Evolutionary conservation across 1,140 invertebrate genomes (phyloP).

Genomic region (Muscidifurax raptorellus): DNA sequence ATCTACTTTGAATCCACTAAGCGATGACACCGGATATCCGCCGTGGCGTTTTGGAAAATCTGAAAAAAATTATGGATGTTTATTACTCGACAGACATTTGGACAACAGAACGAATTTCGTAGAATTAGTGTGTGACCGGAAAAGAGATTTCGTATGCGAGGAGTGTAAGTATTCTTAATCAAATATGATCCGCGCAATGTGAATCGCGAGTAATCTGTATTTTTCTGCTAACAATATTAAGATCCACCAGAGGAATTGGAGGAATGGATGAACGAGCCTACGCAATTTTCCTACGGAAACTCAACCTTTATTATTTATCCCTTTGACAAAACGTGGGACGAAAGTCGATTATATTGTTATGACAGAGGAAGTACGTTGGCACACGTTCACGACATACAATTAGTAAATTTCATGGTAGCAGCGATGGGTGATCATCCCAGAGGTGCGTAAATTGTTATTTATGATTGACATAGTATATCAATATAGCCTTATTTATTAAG

Average conservation of each 20-base stretch:
- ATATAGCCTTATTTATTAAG: not conserved
- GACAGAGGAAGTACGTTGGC: constrained; percentile 58
- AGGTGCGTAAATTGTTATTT: constrained; percentile 49
- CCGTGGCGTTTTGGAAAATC: constrained; percentile 59
- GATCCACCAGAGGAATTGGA: constrained; percentile 59
- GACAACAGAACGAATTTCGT: constrained; percentile 56
- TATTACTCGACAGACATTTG: constrained; percentile 60
- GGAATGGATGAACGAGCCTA: constrained; percentile 60
- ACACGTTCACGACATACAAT: constrained; percentile 53
- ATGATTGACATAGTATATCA: no score
- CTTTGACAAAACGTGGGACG: constrained; percentile 58
- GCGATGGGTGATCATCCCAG: constrained; percentile 64
- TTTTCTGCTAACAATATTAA: constrained; percentile 31
- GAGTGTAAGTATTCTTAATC: constrained; percentile 56
- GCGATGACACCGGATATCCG: constrained; percentile 59
- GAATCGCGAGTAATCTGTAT: not conserved
- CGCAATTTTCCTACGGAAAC: constrained; percentile 57
- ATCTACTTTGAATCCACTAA: constrained; percentile 53
- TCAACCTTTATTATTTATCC: constrained; percentile 60
- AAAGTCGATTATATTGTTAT: constrained; percentile 56
- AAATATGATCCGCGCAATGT: not conserved
- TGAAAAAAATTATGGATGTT: constrained; percentile 58
- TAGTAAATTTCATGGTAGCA: constrained; percentile 57
- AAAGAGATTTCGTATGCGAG: constrained; percentile 62
- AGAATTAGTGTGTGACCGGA: constrained; percentile 56